Evolutionary conservation across 2,888 invertebrate species (phyloP), one percentile per base, ranked within the genome.

Genomic region (Alcis repandata): DNA sequence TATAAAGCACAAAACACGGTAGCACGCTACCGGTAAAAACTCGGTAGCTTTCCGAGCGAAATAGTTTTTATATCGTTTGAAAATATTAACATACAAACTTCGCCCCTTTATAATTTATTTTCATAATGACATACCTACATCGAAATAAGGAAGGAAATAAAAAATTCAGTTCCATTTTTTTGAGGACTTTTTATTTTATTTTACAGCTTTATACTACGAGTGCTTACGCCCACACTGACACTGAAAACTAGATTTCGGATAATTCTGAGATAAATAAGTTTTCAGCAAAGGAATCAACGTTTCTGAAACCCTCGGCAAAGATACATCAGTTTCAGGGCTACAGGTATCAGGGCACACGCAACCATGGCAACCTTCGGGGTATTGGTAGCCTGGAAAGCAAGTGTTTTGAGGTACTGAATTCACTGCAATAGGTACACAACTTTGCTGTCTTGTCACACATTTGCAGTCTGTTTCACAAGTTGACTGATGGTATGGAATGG

Each of bases 231-330:
- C 68, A 49, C 70, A 67, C 3, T 66, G 54, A 49, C 70, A 67
- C 3, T 66, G 54, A 40, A 49, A 58, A 11, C 56, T 20, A 27
- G 57, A 45, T 13, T 66, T 68, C 6, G 60, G 45, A 40, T 54
- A 65, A 10, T 56, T 46, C 15, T 67, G 70, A 1, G 59, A 61
- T 19, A 70, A 59, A 57, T 66, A 72, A 17, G 65, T 63, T 36
- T 70, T 73, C n/a, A 73, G 20, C 22, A 71, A 17, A 9, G 71
- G 73, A 7, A 73, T 66, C 49, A 71, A 46, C 2, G 67, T 65
- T 9, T 70, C 70, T 0, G 70, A 41, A 4, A 53, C n/a, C 8
- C n/a, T 68, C 0, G 70, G 60, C 10, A 56, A 60, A 4, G 58
- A 48, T 10, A 20, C 51, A 33, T 59, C 60, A 0, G 32, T 27